Conservation (phyloP, 2,113 vertebrate genomes). For the Anas platyrhynchos region DNA sequence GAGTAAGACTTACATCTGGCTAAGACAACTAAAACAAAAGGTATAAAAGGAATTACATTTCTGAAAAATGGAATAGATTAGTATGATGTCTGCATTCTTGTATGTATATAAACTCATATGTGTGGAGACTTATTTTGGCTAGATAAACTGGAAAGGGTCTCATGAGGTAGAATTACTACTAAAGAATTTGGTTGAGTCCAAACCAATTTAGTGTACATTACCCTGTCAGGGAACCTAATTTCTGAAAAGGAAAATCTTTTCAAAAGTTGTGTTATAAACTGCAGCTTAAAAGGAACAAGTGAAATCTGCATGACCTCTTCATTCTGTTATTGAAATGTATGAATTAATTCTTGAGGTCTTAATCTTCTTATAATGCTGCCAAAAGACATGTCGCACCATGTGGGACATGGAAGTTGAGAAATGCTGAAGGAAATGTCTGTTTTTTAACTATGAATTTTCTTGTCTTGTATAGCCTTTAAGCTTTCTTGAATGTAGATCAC, state of each 20-base stretch:
- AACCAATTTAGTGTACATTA: neutral
- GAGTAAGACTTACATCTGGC: constrained; percentile 30
- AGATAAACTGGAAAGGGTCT: neutral
- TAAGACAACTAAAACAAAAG: neutral
- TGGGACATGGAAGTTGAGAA: neutral
- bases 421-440: neutral
- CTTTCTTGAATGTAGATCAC: neutral
- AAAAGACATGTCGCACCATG: neutral
- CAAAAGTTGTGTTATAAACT: neutral
- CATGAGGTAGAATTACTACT: neutral
- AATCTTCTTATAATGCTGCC: neutral
- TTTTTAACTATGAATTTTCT: neutral
- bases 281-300: neutral
- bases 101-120: neutral
- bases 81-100: neutral
- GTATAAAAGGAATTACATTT: neutral
- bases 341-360: neutral
- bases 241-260: neutral
- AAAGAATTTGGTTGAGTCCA: neutral
- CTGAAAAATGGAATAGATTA: neutral
- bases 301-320: neutral
- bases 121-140: neutral
- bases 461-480: neutral
- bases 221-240: neutral
- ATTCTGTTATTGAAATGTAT: neutral